Evolutionary conservation across 2,113 vertebrate species (phyloP), one percentile per base, ranked within the genome.

Genomic region (Labeo catla): DNA sequence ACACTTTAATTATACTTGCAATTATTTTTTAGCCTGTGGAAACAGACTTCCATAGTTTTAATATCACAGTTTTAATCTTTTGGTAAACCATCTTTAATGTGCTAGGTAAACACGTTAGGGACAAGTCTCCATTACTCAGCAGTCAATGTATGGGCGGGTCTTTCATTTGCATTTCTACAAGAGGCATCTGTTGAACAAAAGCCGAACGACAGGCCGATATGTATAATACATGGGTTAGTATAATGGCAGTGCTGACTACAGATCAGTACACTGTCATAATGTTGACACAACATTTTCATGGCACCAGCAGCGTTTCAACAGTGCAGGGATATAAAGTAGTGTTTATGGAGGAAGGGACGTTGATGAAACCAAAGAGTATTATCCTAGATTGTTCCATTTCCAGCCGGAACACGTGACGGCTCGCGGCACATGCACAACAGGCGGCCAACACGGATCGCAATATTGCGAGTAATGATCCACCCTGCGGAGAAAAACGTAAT

Each of bases 221-320:
- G n/a, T 9, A 84, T 84, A 84, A 84, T 76, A 76, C 19, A 66
- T 76, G 83, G 21, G 34, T 84, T 45, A 3, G 16, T 39, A 50
- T 49, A 77, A 78, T 77, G 59, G 77, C 34, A 68, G 28, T 57
- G 34, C 68, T 59, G 43, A 84, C 21, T 61, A n/a, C 7, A 76
- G 21, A 57, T 59, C 50, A 54, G 52, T 45, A 54, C 59, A 68
- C 50, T 76, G 34, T 68, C 34, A 54, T 54, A 43, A 23, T 52
- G 34, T 85, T 78, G 61, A 78, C 84, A 86, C 28, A 80, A 79
- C 63, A 66, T 23, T 68, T 19, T 43, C 28, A 36, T 78, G 63
- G 23, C 47, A 77, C 28, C 19, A 12, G 50, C 54, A 16, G 15
- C 8, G 0, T 36, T 54, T 34, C 6, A 10, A 28, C 54, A 70